A percentile compares a stretch with the other conserved stretches of the same genome.
These are phyloP conservation scores for Mythimna vitellina DNA, from an alignment of 2,888 invertebrate genomes.

Conservation along the genomic window DNA sequence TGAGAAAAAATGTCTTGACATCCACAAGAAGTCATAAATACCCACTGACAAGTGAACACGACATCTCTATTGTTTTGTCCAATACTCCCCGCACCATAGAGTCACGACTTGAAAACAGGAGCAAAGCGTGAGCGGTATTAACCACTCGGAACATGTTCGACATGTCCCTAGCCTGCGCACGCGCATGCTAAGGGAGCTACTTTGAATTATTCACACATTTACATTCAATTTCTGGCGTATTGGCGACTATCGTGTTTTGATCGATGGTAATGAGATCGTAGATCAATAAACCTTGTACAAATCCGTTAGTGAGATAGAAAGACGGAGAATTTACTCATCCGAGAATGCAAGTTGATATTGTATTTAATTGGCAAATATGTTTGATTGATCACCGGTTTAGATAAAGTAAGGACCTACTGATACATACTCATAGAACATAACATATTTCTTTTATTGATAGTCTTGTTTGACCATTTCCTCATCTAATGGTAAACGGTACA, in stretches of 20 bases:
- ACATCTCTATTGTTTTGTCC: constrained; percentile 40
- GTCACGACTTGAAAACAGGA: constrained; percentile 63
- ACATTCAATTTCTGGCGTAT: constrained; percentile 61
- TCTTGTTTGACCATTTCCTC: too few relatives aligned
- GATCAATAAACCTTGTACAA: constrained; percentile 62
- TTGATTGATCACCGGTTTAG: too few relatives aligned
- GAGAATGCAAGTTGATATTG: background rate
- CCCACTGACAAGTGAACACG: constrained; percentile 33
- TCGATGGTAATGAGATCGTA: constrained; percentile 58
- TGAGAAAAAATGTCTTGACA: constrained; percentile 26
- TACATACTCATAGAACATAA: too few relatives aligned
- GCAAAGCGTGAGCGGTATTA: constrained; percentile 56
- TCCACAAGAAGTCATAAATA: constrained; percentile 41
- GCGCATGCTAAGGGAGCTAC: constrained; percentile 56
- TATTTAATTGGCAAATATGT: too few relatives aligned
- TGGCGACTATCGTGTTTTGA: constrained; percentile 57
- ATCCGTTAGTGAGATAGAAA: background rate
- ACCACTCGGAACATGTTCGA: constrained; percentile 46
- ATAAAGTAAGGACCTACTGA: too few relatives aligned
- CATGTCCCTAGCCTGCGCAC: constrained; percentile 37
- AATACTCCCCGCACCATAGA: constrained; percentile 7
- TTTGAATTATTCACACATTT: constrained; percentile 59
- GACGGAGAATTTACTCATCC: background rate
- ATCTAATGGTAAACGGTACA: too few relatives aligned
- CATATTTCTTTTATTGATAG: too few relatives aligned